Base-by-base conservation (phyloP, 2,113 vertebrate genomes). In the Dryoscopus gambensis region DNA sequence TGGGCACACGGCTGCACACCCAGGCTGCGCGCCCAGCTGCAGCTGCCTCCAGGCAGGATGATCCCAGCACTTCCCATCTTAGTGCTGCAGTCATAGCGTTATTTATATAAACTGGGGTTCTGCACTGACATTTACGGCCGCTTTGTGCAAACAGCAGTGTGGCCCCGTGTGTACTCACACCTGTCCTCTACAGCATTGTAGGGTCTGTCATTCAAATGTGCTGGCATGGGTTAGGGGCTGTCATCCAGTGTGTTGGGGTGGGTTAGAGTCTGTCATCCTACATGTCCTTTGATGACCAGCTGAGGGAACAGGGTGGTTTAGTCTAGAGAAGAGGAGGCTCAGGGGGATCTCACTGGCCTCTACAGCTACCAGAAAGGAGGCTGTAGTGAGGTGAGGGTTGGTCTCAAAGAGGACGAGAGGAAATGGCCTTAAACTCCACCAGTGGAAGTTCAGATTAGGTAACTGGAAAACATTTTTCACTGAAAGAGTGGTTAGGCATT, bases 61-160 rank as follows among this genome's bases (percentile, higher is more conserved):
- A 71, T 47, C 42, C 70, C 84, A 50, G 77, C 65, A 22, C 62
- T 84, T 93, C 44, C 65, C 56, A 68, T 31, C 35, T 20, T 2
- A 27, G 33, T 68, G n/a, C 35, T 65, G 15, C 75, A 74, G 52
- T 10, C 33, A 15, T 21, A 31, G 15, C 0, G 0, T 64, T 69
- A 19, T 33, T 93, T 68, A 19, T 69, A 27, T 11, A 13, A 60
- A 40, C 18, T 19, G n/a, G n/a, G 31, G 59, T 56, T 60, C 39
- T 28, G 55, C 55, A 20, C 30, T 0, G 1, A n/a, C 46, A 13
- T 52, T 49, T 62, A 24, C 2, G 2, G 69, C 2, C 0, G 3
- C 50, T 81, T 33, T 18, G 42, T 74, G 64, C 39, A 22, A 68
- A 24, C 21, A 81, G 79, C 28, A 15, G 37, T 0, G 0, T 2